Conservation (phyloP, 1,140 invertebrate species). For the Leptinotarsa defecta region DNA sequence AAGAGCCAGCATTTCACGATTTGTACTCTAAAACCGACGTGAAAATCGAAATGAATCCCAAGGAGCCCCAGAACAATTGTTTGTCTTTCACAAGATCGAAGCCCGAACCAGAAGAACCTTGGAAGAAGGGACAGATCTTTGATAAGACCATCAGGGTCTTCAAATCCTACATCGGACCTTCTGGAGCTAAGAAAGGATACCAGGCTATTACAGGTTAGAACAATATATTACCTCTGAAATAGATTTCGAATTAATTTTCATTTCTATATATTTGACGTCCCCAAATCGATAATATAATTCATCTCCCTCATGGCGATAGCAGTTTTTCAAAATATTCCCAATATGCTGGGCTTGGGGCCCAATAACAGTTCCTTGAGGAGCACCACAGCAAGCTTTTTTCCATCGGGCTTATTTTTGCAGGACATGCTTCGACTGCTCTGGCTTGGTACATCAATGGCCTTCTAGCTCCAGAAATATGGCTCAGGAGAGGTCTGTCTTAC, state of each 20-base stretch:
- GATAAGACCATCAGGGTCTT: slow-evolving; percentile 79
- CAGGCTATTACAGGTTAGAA: slow-evolving; percentile 70
- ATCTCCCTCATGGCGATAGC: too few relatives aligned
- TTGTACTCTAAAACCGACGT: slow-evolving; percentile 75
- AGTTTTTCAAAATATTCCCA: too few relatives aligned
- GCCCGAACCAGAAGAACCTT: slow-evolving; percentile 61
- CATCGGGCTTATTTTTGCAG: slow-evolving; percentile 39
- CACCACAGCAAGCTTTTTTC: too few relatives aligned
- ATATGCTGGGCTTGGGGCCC: too few relatives aligned
- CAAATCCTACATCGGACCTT: slow-evolving; percentile 77
- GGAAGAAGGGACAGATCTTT: slow-evolving; percentile 78
- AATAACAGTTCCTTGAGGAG: too few relatives aligned
- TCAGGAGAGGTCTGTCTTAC: slow-evolving; percentile 84
- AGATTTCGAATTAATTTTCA: not conserved
- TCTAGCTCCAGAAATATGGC: slow-evolving; percentile 83
- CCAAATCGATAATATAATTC: too few relatives aligned
- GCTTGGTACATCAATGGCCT: slow-evolving; percentile 89
- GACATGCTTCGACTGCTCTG: slow-evolving; percentile 64
- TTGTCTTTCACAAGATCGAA: slow-evolving; percentile 68
- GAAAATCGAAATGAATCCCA: slow-evolving; percentile 68
- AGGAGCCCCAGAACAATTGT: slow-evolving; percentile 69
- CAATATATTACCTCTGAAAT: too few relatives aligned
- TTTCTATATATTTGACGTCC: too few relatives aligned
- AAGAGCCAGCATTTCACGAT: slow-evolving; percentile 84
- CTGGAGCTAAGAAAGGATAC: slow-evolving; percentile 77